Percentiles rank a stretch among this genome's conserved stretches.
phyloP scores from a whole-genome alignment of 2,113 vertebrate species.

The Brachyistius frenatus region DNA sequence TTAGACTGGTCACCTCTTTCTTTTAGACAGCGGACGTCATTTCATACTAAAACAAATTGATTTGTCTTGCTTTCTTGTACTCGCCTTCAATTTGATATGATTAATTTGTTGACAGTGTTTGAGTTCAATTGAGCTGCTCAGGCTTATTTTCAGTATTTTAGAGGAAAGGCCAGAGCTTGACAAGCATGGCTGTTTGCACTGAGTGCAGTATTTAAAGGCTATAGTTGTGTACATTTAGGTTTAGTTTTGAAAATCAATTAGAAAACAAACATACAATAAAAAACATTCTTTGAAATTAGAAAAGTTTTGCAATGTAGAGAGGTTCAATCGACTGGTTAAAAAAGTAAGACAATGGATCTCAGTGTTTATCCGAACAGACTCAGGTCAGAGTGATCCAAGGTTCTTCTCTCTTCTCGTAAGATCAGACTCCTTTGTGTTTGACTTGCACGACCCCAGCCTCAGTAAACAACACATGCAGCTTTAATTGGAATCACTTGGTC shows the following conservation, averaged over 20 bases:
- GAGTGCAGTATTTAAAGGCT: neutral
- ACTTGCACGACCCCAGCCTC: slow-evolving; percentile 76
- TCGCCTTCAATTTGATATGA: slow-evolving; percentile 44
- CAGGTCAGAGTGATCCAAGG: slow-evolving; percentile 36
- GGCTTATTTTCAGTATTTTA: slow-evolving; percentile 32
- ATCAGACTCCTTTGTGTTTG: slow-evolving; percentile 74
- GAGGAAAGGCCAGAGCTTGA: neutral
- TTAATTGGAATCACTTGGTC: slow-evolving; percentile 85
- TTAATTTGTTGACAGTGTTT: slow-evolving; percentile 60
- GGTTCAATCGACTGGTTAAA: slow-evolving; percentile 23
- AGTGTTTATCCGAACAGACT: slow-evolving; percentile 47
- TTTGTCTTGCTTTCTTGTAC: slow-evolving; percentile 56
- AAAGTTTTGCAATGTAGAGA: slow-evolving; percentile 7
- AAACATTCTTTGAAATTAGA: slow-evolving; percentile 2
- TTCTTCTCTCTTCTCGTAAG: slow-evolving; percentile 60
- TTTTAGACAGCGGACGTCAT: slow-evolving; percentile 63
- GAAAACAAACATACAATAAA: neutral
- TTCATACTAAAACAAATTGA: slow-evolving; percentile 70
- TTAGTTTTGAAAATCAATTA: slow-evolving; percentile 1
- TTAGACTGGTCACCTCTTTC: slow-evolving; percentile 42
- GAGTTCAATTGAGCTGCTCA: slow-evolving; percentile 33
- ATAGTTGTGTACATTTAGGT: neutral
- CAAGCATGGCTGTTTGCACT: neutral
- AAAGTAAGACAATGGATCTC: slow-evolving; percentile 26
- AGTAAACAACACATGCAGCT: slow-evolving; percentile 80